Percentiles rank a stretch among this genome's conserved stretches.
Evolutionary conservation across 2,888 invertebrate species (phyloP).

Genomic region (Craniophora ligustri): DNA sequence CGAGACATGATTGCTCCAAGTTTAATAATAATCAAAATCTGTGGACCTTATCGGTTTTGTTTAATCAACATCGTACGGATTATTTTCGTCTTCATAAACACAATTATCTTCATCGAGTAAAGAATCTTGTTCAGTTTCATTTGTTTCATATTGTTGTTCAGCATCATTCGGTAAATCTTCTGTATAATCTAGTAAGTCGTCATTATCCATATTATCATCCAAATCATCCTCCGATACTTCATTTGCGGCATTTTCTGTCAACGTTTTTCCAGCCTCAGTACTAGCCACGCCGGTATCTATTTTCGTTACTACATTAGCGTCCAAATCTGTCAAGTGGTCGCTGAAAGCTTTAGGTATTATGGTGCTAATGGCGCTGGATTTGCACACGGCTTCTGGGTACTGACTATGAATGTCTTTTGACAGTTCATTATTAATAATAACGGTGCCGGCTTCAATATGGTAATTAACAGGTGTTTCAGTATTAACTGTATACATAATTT

Average conservation of each 20-base stretch:
- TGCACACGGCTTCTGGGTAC: neutral
- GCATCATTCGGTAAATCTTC: neutral
- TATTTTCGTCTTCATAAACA: neutral
- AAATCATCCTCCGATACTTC: neutral
- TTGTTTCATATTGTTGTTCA: neutral
- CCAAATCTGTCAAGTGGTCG: neutral
- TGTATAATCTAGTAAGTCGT: neutral
- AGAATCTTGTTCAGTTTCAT: neutral
- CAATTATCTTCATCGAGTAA: neutral
- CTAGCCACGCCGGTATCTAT: neutral
- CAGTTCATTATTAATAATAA: neutral
- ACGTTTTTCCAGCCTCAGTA: neutral
- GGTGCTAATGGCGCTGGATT: neutral
- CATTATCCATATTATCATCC: neutral
- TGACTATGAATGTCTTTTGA: neutral
- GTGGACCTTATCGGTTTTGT: neutral
- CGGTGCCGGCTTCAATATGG: neutral
- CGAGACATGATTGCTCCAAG: neutral
- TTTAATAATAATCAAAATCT: neutral
- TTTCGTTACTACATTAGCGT: slow-evolving; percentile 5
- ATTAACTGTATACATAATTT: neutral
- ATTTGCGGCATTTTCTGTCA: neutral
- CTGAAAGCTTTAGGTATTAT: slow-evolving; percentile 1
- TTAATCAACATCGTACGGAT: slow-evolving; percentile 31
- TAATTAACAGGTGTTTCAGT: neutral